phyloP scores from a whole-genome alignment of 2,888 invertebrate genomes.

The Stenolophus ochropezus region DNA sequence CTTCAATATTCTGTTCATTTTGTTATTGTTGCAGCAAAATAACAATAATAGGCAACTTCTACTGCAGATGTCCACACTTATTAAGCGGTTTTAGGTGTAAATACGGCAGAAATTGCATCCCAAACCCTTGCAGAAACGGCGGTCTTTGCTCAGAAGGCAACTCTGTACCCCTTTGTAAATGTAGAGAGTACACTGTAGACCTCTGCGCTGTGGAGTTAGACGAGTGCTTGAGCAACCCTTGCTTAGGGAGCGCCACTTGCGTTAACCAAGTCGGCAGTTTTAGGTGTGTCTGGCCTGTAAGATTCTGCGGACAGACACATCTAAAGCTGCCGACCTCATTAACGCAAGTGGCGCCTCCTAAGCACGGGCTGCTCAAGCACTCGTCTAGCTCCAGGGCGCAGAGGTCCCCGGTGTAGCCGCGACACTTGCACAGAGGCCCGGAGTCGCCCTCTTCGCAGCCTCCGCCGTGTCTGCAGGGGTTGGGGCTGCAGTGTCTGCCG shows the following conservation, averaged over 20 bases:
- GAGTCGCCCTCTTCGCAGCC: constrained; percentile 91
- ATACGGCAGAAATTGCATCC: constrained; percentile 84
- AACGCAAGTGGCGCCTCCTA: constrained; percentile 91
- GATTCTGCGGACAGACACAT: constrained; percentile 85
- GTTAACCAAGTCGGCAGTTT: constrained; percentile 88
- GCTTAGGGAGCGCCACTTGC: constrained; percentile 93
- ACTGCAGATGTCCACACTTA: constrained; percentile 84
- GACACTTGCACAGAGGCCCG: constrained; percentile 87
- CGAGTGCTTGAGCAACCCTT: constrained; percentile 91
- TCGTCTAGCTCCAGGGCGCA: constrained; percentile 91
- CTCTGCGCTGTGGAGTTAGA: constrained; percentile 89
- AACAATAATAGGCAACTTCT: no score
- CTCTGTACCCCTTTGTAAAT: constrained; percentile 86
- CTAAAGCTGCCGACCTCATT: constrained; percentile 87
- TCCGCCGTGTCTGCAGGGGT: constrained; percentile 91
- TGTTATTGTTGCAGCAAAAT: no score
- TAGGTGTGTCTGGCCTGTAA: constrained; percentile 86
- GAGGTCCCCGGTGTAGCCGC: constrained; percentile 86
- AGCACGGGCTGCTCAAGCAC: constrained; percentile 90
- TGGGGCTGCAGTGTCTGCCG: constrained; percentile 85
- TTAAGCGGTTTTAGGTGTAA: constrained; percentile 87
- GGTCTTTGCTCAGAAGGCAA: constrained; percentile 93
- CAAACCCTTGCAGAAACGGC: constrained; percentile 90
- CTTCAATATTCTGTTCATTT: no score
- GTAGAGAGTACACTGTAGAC: constrained; percentile 87